phyloP scores from a whole-genome alignment of 1,140 invertebrate species.

The Ceratosolen fusciceps region DNA sequence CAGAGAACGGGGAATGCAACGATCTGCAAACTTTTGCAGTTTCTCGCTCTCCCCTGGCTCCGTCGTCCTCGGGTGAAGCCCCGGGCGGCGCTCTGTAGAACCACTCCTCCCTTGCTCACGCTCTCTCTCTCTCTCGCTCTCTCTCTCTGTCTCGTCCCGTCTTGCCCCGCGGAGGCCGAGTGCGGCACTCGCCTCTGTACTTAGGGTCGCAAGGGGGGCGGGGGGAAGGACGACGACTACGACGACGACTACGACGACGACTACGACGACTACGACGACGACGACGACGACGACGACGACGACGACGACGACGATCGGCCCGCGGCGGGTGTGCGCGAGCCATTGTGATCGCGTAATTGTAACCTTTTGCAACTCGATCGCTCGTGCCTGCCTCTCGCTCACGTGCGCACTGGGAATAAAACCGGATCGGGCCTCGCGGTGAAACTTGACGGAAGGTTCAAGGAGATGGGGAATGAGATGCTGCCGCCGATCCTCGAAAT shows the following conservation, averaged over 20 bases:
- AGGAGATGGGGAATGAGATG: slow-evolving; percentile 45
- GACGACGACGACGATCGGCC: slow-evolving; percentile 27
- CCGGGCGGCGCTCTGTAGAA: too few relatives aligned
- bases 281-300: too few relatives aligned
- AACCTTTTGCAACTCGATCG: slow-evolving; percentile 53
- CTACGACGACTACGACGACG: too few relatives aligned
- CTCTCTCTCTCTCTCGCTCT: slow-evolving; percentile 50
- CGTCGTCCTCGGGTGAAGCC: slow-evolving; percentile 4
- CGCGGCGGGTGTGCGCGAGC: slow-evolving; percentile 55
- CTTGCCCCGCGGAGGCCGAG: neutral
- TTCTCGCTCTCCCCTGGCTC: neutral
- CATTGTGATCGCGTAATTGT: slow-evolving; percentile 66
- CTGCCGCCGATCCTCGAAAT: neutral
- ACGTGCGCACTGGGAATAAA: slow-evolving; percentile 52
- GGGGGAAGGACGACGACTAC: too few relatives aligned
- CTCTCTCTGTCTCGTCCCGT: neutral
- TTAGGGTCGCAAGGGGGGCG: slow-evolving; percentile 57
- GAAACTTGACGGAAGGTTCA: slow-evolving; percentile 44
- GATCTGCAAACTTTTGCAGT: slow-evolving; percentile 59
- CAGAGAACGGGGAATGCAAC: slow-evolving; percentile 39
- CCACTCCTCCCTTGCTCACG: too few relatives aligned
- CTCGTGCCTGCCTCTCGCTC: neutral
- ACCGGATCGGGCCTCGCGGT: slow-evolving; percentile 58
- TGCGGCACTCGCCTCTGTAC: slow-evolving; percentile 52
- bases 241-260: too few relatives aligned